phyloP scores from a whole-genome alignment of 2,797 vertebrate species.

The Phrynocephalus forsythii region DNA sequence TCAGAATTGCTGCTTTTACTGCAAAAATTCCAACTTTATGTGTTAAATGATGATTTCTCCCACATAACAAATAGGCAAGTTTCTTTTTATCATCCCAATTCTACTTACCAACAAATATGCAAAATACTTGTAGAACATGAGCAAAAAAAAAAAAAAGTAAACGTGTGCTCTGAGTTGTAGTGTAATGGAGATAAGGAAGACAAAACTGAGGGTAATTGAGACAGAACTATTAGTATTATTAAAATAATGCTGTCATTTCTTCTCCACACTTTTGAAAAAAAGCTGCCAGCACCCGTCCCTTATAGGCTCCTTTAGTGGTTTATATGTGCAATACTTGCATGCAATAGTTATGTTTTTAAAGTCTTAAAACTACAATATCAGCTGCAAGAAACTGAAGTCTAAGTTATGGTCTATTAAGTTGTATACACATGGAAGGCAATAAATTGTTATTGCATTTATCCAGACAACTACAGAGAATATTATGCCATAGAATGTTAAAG shows the following conservation, averaged over 20 bases:
- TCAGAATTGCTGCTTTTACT: too few species aligned
- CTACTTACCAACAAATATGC: background rate
- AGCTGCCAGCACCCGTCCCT: background rate
- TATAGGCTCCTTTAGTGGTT: background rate
- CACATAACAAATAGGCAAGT: too few species aligned
- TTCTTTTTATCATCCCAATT: too few species aligned
- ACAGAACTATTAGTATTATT: slow-evolving; percentile 79
- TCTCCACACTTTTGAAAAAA: slow-evolving; percentile 7
- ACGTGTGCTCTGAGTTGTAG: too few species aligned
- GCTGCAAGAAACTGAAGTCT: background rate
- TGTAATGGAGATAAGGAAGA: too few species aligned
- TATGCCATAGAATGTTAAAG: background rate
- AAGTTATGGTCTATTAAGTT: background rate
- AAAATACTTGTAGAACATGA: background rate
- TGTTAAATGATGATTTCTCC: too few species aligned
- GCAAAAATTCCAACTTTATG: too few species aligned
- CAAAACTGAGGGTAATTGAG: slow-evolving; percentile 76
- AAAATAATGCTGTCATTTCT: background rate
- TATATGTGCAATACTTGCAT: background rate
- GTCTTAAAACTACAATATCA: background rate
- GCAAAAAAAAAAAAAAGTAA: background rate
- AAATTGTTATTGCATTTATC: rapidly evolving
- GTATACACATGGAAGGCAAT: background rate
- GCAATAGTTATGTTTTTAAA: background rate
- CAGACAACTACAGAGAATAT: background rate